Evolutionary conservation across 2,888 invertebrate species (phyloP).

Genomic region (Stenodema calcarata): DNA sequence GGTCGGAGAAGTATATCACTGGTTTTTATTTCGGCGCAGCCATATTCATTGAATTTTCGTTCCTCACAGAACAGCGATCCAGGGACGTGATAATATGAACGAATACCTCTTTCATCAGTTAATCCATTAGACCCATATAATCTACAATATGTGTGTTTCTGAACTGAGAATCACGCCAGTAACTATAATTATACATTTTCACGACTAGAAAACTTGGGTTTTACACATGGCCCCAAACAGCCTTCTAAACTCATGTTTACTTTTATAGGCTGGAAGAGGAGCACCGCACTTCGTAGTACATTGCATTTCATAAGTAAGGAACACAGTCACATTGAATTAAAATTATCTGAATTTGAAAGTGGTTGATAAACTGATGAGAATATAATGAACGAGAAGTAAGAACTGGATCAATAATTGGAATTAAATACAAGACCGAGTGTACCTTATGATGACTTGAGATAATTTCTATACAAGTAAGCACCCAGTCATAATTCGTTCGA

Average conservation of each 20-base stretch:
- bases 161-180: too few relatives aligned
- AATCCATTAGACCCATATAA: neutral
- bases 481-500: neutral
- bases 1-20: neutral
- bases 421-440: neutral
- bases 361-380: too few relatives aligned
- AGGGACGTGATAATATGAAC: neutral
- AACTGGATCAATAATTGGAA: neutral
- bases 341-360: too few relatives aligned
- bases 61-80: neutral
- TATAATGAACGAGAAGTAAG: neutral
- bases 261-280: too few relatives aligned
- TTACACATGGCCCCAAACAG: too few relatives aligned
- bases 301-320: too few relatives aligned
- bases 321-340: too few relatives aligned
- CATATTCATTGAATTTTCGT: neutral
- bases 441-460: neutral
- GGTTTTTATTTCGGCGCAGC: neutral
- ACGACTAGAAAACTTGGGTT: too few relatives aligned
- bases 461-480: neutral
- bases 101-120: neutral
- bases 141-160: too few relatives aligned
- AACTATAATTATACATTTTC: too few relatives aligned
- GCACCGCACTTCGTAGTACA: too few relatives aligned
- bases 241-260: too few relatives aligned